Conservation (phyloP, 2,888 invertebrate species). For the Colostygia pectinataria region DNA sequence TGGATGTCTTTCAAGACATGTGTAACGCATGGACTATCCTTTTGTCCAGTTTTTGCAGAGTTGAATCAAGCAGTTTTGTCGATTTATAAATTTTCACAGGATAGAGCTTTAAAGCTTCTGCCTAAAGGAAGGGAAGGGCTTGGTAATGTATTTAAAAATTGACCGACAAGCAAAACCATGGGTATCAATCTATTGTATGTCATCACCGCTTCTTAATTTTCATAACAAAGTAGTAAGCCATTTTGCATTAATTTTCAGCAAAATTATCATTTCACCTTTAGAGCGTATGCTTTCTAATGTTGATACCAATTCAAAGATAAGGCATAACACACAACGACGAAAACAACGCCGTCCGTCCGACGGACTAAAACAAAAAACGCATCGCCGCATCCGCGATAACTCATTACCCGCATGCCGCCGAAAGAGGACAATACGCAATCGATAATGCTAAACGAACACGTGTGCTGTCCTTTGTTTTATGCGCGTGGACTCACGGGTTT, state of each 20-base stretch:
- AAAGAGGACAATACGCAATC: slow-evolving; percentile 71
- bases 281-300: no score
- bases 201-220: no score
- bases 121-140: neutral
- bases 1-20: slow-evolving; percentile 57
- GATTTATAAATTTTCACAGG: slow-evolving; percentile 1
- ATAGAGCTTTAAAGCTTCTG: neutral
- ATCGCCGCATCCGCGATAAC: slow-evolving; percentile 68
- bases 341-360: slow-evolving; percentile 23
- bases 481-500: slow-evolving; percentile 31
- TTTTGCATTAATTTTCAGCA: neutral
- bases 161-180: no score
- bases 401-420: slow-evolving; percentile 69
- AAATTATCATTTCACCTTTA: no score
- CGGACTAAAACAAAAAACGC: slow-evolving; percentile 61
- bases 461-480: slow-evolving; percentile 63
- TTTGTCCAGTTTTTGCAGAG: slow-evolving; percentile 44
- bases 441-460: slow-evolving; percentile 76
- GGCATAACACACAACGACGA: slow-evolving; percentile 25
- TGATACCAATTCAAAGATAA: slow-evolving; percentile 7
- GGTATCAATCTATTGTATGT: no score
- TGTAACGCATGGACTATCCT: slow-evolving; percentile 63
- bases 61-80: slow-evolving; percentile 37
- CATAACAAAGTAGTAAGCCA: no score
- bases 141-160: no score